Conservation (phyloP, 1,140 invertebrate species). For the Archivesica marissinica region DNA sequence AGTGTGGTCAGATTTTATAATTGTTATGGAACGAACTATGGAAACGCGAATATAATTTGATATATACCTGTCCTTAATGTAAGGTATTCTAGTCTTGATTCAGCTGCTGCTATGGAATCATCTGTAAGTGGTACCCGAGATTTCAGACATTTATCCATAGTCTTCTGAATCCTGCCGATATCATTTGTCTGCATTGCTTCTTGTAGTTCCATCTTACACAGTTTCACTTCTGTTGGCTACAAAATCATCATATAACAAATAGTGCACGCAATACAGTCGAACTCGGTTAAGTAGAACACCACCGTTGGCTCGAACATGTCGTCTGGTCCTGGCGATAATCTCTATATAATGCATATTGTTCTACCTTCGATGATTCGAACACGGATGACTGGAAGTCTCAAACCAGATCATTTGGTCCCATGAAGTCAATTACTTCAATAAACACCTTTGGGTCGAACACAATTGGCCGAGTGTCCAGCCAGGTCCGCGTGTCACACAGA, state of each 20-base stretch:
- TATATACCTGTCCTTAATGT: slow-evolving; percentile 19
- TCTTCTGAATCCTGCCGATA: slow-evolving; percentile 11
- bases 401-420: too few relatives aligned
- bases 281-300: background rate
- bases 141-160: slow-evolving; percentile 19
- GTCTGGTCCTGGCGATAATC: too few relatives aligned
- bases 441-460: too few relatives aligned
- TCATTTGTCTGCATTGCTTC: slow-evolving; percentile 36
- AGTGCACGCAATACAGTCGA: too few relatives aligned
- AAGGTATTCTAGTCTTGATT: slow-evolving; percentile 37
- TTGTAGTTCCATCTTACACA: slow-evolving; percentile 5
- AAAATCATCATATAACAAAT: background rate
- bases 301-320: too few relatives aligned
- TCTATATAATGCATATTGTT: too few relatives aligned
- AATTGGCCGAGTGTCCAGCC: too few relatives aligned
- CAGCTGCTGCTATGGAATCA: slow-evolving; percentile 36
- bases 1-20: background rate
- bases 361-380: too few relatives aligned
- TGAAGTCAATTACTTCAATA: too few relatives aligned
- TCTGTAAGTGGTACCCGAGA: slow-evolving; percentile 37
- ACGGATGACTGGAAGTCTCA: too few relatives aligned
- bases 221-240: slow-evolving; percentile 42
- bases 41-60: background rate
- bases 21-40: background rate
- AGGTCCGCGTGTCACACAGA: too few relatives aligned